Evolutionary conservation across 2,888 invertebrate species (phyloP).

Genomic region (Abrostola triplasia): DNA sequence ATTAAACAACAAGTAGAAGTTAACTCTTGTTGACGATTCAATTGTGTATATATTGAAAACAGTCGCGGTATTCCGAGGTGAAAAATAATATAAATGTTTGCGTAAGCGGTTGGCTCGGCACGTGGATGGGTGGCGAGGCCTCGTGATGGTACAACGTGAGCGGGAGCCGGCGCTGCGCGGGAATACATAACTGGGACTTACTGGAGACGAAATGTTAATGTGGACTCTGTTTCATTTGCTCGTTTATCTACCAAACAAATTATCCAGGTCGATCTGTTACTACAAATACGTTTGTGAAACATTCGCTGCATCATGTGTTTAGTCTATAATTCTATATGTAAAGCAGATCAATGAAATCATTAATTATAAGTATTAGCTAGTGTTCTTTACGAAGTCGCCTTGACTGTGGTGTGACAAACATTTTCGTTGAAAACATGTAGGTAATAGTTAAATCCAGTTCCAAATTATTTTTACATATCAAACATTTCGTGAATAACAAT

Average conservation of each 20-base stretch:
- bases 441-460: conserved; percentile 56
- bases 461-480: conserved; percentile 65
- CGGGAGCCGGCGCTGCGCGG: conserved; percentile 28
- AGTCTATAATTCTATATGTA: no score
- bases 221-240: conserved; percentile 33
- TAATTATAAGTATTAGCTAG: conserved; percentile 41
- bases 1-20: conserved; percentile 13
- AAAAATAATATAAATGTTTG: conserved; percentile 67
- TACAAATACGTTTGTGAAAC: not conserved
- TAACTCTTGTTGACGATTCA: conserved; percentile 19
- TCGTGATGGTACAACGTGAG: conserved; percentile 77
- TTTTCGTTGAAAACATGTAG: conserved; percentile 48
- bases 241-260: conserved; percentile 20
- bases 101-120: conserved; percentile 60
- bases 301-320: not conserved
- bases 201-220: conserved; percentile 43
- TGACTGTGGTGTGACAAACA: conserved; percentile 13
- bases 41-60: conserved; percentile 47
- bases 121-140: conserved; percentile 64
- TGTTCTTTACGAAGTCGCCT: conserved; percentile 17
- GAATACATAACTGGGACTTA: conserved; percentile 49
- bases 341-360: not conserved
- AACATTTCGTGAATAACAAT: conserved; percentile 75
- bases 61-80: conserved; percentile 52
- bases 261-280: conserved; percentile 10